Conservation (phyloP, 2,113 vertebrate species). For the Bos indicus region DNA sequence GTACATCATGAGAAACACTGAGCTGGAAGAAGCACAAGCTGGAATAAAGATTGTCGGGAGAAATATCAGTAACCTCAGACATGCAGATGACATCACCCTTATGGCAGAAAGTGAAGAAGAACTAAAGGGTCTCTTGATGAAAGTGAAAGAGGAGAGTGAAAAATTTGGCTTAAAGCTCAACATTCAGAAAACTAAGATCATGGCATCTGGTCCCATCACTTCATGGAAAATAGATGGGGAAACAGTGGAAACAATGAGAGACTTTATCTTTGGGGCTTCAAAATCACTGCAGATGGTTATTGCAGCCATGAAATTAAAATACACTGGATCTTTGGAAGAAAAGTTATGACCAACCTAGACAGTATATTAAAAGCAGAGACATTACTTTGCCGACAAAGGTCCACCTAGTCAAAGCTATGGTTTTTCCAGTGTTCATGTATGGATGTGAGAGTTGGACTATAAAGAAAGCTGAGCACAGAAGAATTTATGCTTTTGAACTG, state of each 20-base stretch:
- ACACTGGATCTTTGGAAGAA: rapidly evolving
- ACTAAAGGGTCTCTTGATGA: not conserved
- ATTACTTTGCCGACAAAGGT: not conserved
- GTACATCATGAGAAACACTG: not conserved
- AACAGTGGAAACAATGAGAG: not conserved
- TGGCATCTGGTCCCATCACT: not conserved
- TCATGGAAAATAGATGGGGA: not conserved
- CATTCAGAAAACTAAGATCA: not conserved
- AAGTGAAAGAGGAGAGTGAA: not conserved
- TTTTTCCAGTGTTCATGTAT: not conserved
- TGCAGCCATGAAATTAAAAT: not conserved
- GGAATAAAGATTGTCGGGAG: not conserved
- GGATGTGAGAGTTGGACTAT: not conserved
- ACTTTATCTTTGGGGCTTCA: rapidly evolving
- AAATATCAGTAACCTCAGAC: not conserved
- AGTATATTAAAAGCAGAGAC: not conserved
- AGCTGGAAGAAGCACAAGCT: not conserved
- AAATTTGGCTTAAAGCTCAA: not conserved
- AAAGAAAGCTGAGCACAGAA: rapidly evolving
- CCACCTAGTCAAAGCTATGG: not conserved
- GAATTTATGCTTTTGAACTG: not conserved
- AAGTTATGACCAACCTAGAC: not conserved
- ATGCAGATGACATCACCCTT: not conserved
- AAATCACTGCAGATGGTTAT: not conserved
- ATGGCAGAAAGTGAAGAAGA: not conserved